These are phyloP conservation scores for Acrobasis consociella DNA, from an alignment of 2,888 invertebrate species.

Conservation along the genomic window DNA sequence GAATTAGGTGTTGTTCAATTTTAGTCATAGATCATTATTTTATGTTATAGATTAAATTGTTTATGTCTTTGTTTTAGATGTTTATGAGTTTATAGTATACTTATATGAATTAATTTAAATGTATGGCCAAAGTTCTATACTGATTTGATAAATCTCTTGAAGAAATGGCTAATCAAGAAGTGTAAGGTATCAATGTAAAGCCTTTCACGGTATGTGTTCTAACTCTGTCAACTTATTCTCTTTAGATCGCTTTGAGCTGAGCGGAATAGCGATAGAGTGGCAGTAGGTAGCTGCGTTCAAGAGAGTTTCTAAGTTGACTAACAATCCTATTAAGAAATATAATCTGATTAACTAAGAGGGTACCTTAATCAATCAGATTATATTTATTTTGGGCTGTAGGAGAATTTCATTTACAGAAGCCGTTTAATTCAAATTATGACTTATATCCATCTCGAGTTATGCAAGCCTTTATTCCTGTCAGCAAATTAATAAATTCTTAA, in stretches of 20 bases:
- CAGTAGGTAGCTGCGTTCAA: too few species aligned
- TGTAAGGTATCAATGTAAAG: not conserved
- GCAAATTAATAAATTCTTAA: conserved; percentile 29
- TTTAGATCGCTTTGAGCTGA: too few species aligned
- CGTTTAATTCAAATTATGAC: not conserved
- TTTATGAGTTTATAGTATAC: conserved; percentile 63
- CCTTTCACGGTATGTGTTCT: not conserved
- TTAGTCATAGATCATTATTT: conserved; percentile 56
- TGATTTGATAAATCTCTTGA: conserved; percentile 13
- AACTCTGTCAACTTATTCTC: not conserved
- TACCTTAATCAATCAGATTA: not conserved
- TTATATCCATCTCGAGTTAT: not conserved
- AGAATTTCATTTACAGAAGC: not conserved
- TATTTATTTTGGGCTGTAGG: not conserved
- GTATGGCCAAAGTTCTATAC: conserved; percentile 58
- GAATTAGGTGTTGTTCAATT: conserved; percentile 39
- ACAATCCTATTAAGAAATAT: too few species aligned
- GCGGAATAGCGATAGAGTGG: too few species aligned
- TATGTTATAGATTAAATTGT: conserved; percentile 73
- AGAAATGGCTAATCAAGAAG: not conserved
- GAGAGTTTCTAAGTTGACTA: too few species aligned
- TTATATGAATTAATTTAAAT: conserved; percentile 44
- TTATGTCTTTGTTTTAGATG: conserved; percentile 72
- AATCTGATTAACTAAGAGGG: too few species aligned
- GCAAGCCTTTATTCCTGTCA: conserved; percentile 29